A percentile compares a stretch with the other conserved stretches of the same genome.
Evolutionary conservation across 2,113 vertebrate genomes (phyloP).

Genomic region (Leptobrachium leishanense): DNA sequence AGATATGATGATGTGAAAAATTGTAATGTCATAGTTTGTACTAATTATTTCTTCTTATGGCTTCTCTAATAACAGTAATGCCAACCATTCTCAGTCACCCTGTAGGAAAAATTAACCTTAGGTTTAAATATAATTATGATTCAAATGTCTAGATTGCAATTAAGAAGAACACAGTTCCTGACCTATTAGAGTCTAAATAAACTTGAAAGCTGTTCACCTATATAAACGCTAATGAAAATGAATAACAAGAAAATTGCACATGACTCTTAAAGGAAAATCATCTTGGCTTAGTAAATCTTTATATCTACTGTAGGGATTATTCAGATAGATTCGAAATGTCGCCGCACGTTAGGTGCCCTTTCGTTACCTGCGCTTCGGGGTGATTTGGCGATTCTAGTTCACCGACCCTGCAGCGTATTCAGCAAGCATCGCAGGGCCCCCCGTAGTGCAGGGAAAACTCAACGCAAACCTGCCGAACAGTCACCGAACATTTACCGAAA

Average conservation of each 20-base stretch:
- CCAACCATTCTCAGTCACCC: not conserved
- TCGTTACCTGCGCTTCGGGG: no score
- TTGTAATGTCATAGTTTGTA: conserved; percentile 5
- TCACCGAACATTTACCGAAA: no score
- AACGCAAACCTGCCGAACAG: no score
- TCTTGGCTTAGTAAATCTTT: not conserved
- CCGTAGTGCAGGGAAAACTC: no score
- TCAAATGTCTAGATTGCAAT: not conserved
- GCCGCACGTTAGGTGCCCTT: no score
- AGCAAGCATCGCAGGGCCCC: no score
- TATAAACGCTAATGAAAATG: no score
- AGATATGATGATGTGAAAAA: not conserved
- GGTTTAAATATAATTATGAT: not conserved
- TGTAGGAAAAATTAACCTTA: not conserved
- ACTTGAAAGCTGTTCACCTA: not conserved
- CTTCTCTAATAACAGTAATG: not conserved
- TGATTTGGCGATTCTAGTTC: no score
- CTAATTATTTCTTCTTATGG: not conserved
- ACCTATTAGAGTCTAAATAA: not conserved
- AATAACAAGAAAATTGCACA: no score
- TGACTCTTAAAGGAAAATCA: no score
- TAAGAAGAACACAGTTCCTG: not conserved
- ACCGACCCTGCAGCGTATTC: no score
- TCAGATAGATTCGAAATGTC: no score
- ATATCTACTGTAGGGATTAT: not conserved